phyloP scores from a whole-genome alignment of 2,888 invertebrate genomes.

The Keiferia lycopersicella region DNA sequence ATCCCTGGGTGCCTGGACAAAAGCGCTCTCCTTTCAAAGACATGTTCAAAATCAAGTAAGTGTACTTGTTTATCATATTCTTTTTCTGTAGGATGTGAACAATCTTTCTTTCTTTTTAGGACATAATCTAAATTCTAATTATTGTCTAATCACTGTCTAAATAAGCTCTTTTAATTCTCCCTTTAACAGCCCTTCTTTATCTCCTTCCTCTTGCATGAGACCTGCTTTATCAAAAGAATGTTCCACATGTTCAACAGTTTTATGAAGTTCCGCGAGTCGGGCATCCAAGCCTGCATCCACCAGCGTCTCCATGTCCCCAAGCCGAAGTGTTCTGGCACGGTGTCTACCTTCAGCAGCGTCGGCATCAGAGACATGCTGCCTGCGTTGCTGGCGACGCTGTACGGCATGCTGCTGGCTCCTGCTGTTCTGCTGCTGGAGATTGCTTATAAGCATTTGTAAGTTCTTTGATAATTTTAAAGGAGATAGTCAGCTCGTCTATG shows the following conservation, averaged over 20 bases:
- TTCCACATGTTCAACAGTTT: conserved; percentile 47
- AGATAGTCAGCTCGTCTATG: too few relatives aligned
- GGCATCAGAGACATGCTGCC: conserved; percentile 81
- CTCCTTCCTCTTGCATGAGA: not conserved
- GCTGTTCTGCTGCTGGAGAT: conserved; percentile 65
- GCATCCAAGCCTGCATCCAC: conserved; percentile 74
- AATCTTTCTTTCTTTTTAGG: too few relatives aligned
- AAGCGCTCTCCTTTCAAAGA: conserved; percentile 79
- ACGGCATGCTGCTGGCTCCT: conserved; percentile 67
- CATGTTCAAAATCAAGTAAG: conserved; percentile 78
- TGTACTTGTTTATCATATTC: not conserved
- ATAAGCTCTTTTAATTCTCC: too few relatives aligned
- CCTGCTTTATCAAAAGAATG: not conserved
- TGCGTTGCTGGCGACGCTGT: conserved; percentile 73
- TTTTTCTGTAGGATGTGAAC: not conserved
- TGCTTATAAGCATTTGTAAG: conserved; percentile 60
- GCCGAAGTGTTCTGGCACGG: conserved; percentile 78
- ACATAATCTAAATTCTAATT: too few relatives aligned
- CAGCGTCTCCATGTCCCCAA: conserved; percentile 80
- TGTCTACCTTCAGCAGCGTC: conserved; percentile 83
- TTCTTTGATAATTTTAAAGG: not conserved
- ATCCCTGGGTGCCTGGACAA: conserved; percentile 78
- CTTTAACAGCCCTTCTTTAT: too few relatives aligned
- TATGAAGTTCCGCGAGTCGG: conserved; percentile 78
- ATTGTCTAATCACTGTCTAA: too few relatives aligned